Base-by-base conservation (phyloP, 2,888 invertebrate species). In the Drosophila mulleri region DNA sequence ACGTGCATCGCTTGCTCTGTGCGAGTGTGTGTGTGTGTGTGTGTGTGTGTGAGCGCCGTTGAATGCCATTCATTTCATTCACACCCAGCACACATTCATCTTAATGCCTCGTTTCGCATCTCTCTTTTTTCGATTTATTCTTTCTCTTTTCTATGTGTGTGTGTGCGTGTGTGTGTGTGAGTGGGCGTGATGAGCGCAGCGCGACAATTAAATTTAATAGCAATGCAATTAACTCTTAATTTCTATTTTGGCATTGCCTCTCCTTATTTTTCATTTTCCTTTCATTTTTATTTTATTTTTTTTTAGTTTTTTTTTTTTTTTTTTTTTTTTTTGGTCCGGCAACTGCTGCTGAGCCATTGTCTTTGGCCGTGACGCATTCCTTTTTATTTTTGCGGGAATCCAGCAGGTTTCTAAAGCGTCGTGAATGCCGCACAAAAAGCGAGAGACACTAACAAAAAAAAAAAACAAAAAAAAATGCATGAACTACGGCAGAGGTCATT, bases 191-290 rank as follows among this genome's bases (percentile, higher is more conserved):
- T 66, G 67, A 75, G 64, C 80, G 75, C 75, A 72, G 67, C 81
- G 78, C 71, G 70, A 78, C 90, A 88, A 88, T 88, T 90, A 88
- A 90, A 90, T 86, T 90, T 83, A 88, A 88, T 88, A 80, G 80
- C 87, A 80, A 66, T 77, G 79, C 90, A 86, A 88, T 88, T 88
- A 88, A 88, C 84, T 90, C 87, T 88, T 86, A 83, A 90, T 88
- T 90, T 87, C 71, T 81, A 85, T 82, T 77, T 73, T 63, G 63
- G 58, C 74, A 61, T 8, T 8, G 26, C n/a, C 26, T 29, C 26
- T 26, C n/a, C 37, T n/a, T 41, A 23, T 54, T 41, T 54, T 41
- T 54, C 39, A 35, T 72, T 69, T 26, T 26, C 37, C 48, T 48
- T 39, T 39, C 16, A 14, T 37, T 37, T 37, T 5, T 5, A n/a